Conservation (phyloP, 2,797 vertebrate genomes). For the Steatocranus sp. region DNA sequence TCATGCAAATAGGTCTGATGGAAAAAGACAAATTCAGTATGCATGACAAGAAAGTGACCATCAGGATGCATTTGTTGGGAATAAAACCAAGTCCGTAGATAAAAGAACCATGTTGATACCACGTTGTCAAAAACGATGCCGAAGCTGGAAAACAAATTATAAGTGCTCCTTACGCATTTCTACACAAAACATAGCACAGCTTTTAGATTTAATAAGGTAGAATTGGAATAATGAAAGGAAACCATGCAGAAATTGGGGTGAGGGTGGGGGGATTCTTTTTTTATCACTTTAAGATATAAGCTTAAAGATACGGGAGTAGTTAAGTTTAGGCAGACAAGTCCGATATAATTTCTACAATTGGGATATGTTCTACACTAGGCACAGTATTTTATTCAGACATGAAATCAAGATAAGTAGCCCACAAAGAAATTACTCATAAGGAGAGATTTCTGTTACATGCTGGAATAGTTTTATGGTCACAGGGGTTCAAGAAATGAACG, state of each 20-base stretch:
- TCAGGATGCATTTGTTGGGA: slow-evolving; percentile 3
- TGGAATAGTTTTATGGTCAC: slow-evolving; percentile 29
- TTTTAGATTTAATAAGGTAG: slow-evolving; percentile 29
- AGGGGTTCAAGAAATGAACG: slow-evolving; percentile 29
- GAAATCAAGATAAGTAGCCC: slow-evolving; percentile 62
- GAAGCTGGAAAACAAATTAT: slow-evolving; percentile 15
- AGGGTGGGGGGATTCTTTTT: background rate
- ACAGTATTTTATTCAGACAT: slow-evolving; percentile 38
- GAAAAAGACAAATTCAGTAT: slow-evolving; percentile 1
- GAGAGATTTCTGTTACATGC: slow-evolving; percentile 26
- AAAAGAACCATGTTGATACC: background rate
- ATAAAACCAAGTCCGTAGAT: slow-evolving; percentile 10
- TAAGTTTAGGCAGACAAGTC: slow-evolving; percentile 18
- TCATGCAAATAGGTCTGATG: background rate
- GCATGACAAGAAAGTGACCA: background rate
- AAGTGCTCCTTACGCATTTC: background rate
- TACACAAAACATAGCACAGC: background rate
- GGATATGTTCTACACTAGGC: slow-evolving; percentile 7
- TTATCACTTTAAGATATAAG: slow-evolving; percentile 34
- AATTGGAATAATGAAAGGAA: slow-evolving; percentile 53
- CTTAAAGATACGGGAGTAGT: slow-evolving; percentile 17
- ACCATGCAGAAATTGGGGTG: slow-evolving; percentile 2
- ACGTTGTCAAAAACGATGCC: slow-evolving; percentile 18
- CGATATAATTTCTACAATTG: slow-evolving; percentile 49
- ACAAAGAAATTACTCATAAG: slow-evolving; percentile 41